Conservation (phyloP, 2,888 invertebrate species). For the Hoplodrina blanda region DNA sequence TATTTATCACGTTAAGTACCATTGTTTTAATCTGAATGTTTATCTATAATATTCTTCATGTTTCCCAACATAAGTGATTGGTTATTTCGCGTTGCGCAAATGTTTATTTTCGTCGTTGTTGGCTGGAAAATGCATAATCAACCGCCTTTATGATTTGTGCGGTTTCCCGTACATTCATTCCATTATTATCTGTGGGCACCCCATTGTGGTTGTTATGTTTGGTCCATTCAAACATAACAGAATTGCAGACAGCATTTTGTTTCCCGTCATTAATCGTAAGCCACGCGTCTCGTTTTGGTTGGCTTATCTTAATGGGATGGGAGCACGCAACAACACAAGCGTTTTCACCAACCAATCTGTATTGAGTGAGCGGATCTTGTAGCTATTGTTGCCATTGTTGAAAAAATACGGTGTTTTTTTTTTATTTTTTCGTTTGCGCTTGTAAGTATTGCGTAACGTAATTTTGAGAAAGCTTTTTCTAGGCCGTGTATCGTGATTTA, state of each 20-base stretch:
- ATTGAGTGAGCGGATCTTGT: slow-evolving; percentile 66
- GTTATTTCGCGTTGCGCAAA: slow-evolving; percentile 39
- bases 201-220: slow-evolving; percentile 60
- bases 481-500: slow-evolving; percentile 19
- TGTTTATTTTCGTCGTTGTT: slow-evolving; percentile 36
- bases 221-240: slow-evolving; percentile 72
- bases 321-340: slow-evolving; percentile 77
- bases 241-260: slow-evolving; percentile 78
- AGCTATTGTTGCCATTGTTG: slow-evolving; percentile 56
- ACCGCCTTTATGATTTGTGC: slow-evolving; percentile 60
- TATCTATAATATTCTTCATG: slow-evolving; percentile 35
- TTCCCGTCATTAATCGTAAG: slow-evolving; percentile 81
- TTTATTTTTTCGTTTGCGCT: slow-evolving; percentile 33
- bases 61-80: slow-evolving; percentile 48
- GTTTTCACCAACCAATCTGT: slow-evolving; percentile 70
- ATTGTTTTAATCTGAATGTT: slow-evolving; percentile 30
- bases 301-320: slow-evolving; percentile 82
- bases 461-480: slow-evolving; percentile 48
- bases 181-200: slow-evolving; percentile 57
- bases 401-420: slow-evolving; percentile 43
- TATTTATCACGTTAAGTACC: slow-evolving; percentile 33
- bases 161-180: slow-evolving; percentile 55
- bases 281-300: slow-evolving; percentile 78
- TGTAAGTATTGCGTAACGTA: slow-evolving; percentile 40
- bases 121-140: slow-evolving; percentile 52